Evolutionary conservation across 2,888 invertebrate genomes (phyloP).

Genomic region (Dryobotodes eremita): DNA sequence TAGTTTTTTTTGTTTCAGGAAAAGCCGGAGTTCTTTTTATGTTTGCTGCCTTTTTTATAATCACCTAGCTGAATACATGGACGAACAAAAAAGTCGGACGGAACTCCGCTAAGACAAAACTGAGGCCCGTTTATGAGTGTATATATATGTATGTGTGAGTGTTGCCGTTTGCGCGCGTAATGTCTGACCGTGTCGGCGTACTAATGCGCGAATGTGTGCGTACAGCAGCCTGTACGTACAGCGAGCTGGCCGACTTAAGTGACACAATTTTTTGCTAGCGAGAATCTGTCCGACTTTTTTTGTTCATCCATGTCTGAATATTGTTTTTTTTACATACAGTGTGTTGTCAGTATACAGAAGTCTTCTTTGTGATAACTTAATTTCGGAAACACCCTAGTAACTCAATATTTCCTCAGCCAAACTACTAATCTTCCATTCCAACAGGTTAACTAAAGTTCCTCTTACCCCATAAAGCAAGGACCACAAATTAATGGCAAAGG

Average conservation of each 20-base stretch:
- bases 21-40: neutral
- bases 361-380: neutral
- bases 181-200: no score
- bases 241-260: no score
- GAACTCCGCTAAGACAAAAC: no score
- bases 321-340: neutral
- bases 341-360: neutral
- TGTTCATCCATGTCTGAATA: neutral
- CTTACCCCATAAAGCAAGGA: conserved; percentile 1
- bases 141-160: no score
- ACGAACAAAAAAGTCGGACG: no score
- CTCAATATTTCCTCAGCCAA: neutral
- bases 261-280: no score
- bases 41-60: neutral
- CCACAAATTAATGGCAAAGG: conserved; percentile 45
- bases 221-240: no score
- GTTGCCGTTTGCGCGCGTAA: no score
- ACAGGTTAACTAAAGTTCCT: conserved; percentile 23
- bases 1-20: neutral
- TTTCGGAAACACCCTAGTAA: neutral
- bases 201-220: no score
- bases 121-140: no score
- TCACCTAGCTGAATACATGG: neutral
- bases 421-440: neutral
- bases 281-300: no score